These are phyloP conservation scores for Scytalopus superciliaris DNA, from an alignment of 2,113 vertebrate species.

Conservation along the genomic window DNA sequence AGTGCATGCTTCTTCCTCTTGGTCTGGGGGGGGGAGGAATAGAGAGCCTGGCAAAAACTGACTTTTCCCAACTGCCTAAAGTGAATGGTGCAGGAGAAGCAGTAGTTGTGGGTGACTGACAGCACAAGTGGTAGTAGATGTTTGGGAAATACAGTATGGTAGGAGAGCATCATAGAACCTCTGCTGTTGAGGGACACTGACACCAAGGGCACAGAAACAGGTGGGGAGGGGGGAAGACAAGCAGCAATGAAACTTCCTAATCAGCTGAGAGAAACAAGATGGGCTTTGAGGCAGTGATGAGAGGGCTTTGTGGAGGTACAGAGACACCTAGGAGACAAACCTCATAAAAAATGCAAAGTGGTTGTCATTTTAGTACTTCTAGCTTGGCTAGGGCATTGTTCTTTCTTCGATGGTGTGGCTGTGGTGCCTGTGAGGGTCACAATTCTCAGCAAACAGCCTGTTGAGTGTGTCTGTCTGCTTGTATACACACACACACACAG, in stretches of 20 bases:
- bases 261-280: not conserved
- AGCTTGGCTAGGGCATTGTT: not conserved
- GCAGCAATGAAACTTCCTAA: not conserved
- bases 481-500: not conserved
- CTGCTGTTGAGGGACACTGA: not conserved
- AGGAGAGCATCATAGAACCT: not conserved
- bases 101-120: not conserved
- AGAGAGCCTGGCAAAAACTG: not conserved
- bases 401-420: not conserved
- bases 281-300: not conserved
- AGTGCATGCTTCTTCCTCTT: not conserved
- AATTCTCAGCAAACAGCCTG: not conserved
- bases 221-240: not conserved
- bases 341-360: constrained; percentile 36
- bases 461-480: not conserved
- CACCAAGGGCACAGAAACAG: not conserved
- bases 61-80: not conserved
- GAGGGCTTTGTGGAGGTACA: not conserved
- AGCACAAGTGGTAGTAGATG: not conserved
- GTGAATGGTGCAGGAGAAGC: not conserved
- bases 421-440: not conserved
- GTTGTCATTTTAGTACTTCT: not conserved
- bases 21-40: accelerated
- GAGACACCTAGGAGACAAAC: not conserved
- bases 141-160: not conserved